These are phyloP conservation scores for Ceratina australensis DNA, from an alignment of 1,140 invertebrate genomes.

Conservation along the genomic window DNA sequence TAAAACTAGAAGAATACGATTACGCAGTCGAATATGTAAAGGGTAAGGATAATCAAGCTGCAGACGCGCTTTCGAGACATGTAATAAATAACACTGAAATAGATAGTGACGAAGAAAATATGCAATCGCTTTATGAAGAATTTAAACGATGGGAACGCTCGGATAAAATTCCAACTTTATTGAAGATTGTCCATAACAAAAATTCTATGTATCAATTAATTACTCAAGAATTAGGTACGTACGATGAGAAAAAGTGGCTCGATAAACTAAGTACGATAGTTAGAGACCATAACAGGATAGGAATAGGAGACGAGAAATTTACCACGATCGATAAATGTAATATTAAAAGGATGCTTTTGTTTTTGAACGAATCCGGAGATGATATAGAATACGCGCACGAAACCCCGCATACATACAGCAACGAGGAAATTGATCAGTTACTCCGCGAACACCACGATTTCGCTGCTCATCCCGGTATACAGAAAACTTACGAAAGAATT, in stretches of 20 bases:
- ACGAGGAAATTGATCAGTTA: not conserved
- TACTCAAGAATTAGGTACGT: not conserved
- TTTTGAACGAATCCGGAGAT: not conserved
- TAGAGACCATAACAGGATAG: not conserved
- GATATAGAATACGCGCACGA: not conserved
- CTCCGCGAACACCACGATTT: not conserved
- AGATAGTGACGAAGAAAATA: too few species aligned
- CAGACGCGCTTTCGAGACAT: not conserved
- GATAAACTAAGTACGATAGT: too few species aligned
- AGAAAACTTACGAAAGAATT: not conserved
- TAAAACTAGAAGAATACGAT: conserved; percentile 21
- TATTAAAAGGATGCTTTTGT: not conserved
- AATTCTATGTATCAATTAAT: not conserved
- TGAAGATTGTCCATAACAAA: not conserved
- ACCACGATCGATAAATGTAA: not conserved
- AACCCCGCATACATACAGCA: not conserved
- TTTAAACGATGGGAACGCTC: not conserved
- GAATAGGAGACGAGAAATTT: not conserved
- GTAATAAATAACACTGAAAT: too few species aligned
- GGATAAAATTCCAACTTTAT: too few species aligned
- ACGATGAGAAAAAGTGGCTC: too few species aligned
- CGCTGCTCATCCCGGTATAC: not conserved
- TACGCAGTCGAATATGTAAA: conserved; percentile 13
- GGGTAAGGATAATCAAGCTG: conserved; percentile 8
- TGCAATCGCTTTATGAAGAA: not conserved